Evolutionary conservation across 2,888 invertebrate genomes (phyloP).

Genomic region (Zaprionus lineosus): DNA sequence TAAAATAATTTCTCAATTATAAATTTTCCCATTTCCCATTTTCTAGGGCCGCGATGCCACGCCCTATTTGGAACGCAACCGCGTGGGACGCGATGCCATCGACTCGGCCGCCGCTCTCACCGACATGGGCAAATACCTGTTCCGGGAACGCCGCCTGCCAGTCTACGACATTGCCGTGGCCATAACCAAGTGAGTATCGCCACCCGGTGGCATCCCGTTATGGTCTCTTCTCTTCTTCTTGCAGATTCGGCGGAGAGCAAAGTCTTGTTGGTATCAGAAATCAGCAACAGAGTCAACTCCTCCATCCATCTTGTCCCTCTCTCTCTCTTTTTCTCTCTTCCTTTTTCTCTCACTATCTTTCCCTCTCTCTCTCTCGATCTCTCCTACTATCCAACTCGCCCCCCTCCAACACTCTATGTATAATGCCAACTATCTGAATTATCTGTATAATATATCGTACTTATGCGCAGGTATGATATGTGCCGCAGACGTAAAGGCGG

Average conservation of each 20-base stretch:
- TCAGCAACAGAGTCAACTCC: conserved; percentile 9
- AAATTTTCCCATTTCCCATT: neutral
- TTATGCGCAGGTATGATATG: conserved; percentile 95
- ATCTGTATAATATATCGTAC: conserved; percentile 52
- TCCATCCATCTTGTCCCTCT: no score
- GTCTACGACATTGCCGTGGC: conserved; percentile 98
- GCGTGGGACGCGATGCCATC: conserved; percentile 96
- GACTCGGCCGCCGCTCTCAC: conserved; percentile 97
- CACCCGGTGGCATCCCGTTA: conserved; percentile 2
- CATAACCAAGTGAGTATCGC: conserved; percentile 93
- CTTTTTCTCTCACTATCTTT: conserved; percentile 5
- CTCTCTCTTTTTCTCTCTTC: conserved; percentile 1
- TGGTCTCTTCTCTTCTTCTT: conserved; percentile 53
- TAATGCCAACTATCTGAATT: conserved; percentile 28
- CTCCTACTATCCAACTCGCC: no score
- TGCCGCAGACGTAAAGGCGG: conserved; percentile 98
- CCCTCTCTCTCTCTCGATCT: conserved; percentile 9
- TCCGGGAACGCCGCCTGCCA: conserved; percentile 95
- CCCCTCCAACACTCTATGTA: no score
- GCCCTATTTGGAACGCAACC: conserved; percentile 95
- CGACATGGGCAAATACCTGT: conserved; percentile 98
- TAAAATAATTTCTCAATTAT: neutral
- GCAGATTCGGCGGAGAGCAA: conserved; percentile 56
- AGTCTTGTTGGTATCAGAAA: conserved; percentile 30
- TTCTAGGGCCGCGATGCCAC: conserved; percentile 95